Percentiles rank a stretch among this genome's conserved stretches.
Evolutionary conservation across 2,113 vertebrate species (phyloP).

Genomic region (Pheucticus melanocephalus): DNA sequence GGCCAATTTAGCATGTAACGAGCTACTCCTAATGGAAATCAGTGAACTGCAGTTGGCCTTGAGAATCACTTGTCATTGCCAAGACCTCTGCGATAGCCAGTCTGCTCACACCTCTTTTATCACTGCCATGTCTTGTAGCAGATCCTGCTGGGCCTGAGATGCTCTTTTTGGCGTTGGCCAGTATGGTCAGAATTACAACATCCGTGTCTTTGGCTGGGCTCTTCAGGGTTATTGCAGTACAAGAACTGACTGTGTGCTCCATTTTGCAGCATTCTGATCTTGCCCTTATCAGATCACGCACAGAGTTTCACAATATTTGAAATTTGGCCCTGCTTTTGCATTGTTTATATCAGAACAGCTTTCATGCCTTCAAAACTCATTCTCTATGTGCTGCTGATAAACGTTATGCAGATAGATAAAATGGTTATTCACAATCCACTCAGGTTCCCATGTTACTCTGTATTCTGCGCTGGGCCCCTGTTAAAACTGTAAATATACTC

Average conservation of each 20-base stretch:
- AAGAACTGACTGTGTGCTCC: not conserved
- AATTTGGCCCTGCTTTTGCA: not conserved
- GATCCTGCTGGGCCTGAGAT: not conserved
- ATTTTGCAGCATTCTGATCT: not conserved
- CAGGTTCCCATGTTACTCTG: not conserved
- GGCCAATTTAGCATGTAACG: not conserved
- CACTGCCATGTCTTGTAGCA: not conserved
- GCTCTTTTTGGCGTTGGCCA: conserved; percentile 1
- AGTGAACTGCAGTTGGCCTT: conserved; percentile 14
- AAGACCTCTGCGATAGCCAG: not conserved
- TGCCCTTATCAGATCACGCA: not conserved
- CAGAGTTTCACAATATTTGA: not conserved
- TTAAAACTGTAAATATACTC: conserved; percentile 7
- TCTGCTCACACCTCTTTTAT: not conserved
- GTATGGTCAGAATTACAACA: not conserved
- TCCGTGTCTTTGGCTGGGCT: not conserved
- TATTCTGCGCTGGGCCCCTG: not conserved
- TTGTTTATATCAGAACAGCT: not conserved
- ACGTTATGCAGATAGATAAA: not conserved
- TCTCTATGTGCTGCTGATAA: not conserved
- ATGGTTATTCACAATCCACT: not conserved
- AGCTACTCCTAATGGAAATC: conserved; percentile 20
- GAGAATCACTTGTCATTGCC: conserved; percentile 19
- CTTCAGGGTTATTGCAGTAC: not conserved
- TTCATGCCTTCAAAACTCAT: not conserved